A percentile compares a stretch with the other conserved stretches of the same genome.
Conservation (phyloP, 2,888 invertebrate species). For the Alloplasta piceator region DNA sequence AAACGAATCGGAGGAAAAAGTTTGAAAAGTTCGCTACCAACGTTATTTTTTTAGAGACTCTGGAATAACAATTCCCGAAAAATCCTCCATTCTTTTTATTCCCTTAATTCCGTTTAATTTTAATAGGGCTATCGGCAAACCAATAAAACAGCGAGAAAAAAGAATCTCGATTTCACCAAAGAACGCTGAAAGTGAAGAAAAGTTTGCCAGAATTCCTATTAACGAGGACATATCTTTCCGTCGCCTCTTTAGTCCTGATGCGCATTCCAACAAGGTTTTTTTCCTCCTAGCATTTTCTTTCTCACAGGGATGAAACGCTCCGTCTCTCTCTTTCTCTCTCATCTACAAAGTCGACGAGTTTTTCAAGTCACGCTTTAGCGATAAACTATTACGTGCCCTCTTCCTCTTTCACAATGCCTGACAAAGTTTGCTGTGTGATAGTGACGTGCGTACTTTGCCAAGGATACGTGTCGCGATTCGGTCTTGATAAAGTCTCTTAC, state of each 20-base stretch:
- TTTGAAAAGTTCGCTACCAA: neutral
- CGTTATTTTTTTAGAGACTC: neutral
- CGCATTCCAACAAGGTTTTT: conserved; percentile 28
- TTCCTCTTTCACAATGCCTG: too few species aligned
- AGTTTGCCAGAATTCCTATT: conserved; percentile 34
- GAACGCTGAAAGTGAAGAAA: conserved; percentile 14
- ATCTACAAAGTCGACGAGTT: conserved; percentile 35
- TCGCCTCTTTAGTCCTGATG: neutral
- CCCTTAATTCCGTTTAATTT: neutral
- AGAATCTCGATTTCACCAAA: neutral
- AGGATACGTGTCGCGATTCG: too few species aligned
- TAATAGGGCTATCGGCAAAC: neutral
- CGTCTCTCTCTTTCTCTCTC: conserved; percentile 30
- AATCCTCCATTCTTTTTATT: neutral
- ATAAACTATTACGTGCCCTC: conserved; percentile 53
- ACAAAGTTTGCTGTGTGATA: too few species aligned
- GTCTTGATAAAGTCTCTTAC: too few species aligned
- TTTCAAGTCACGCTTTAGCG: conserved; percentile 50
- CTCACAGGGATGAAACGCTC: neutral
- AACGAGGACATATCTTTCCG: conserved; percentile 15
- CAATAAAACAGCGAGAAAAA: too few species aligned
- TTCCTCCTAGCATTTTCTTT: conserved; percentile 7
- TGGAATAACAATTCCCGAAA: neutral
- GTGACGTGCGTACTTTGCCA: too few species aligned
- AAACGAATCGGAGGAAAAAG: neutral